Percentiles rank a stretch among this genome's conserved stretches.
These are phyloP conservation scores for Apamea sordens DNA, from an alignment of 2,888 invertebrate species.

Conservation along the genomic window DNA sequence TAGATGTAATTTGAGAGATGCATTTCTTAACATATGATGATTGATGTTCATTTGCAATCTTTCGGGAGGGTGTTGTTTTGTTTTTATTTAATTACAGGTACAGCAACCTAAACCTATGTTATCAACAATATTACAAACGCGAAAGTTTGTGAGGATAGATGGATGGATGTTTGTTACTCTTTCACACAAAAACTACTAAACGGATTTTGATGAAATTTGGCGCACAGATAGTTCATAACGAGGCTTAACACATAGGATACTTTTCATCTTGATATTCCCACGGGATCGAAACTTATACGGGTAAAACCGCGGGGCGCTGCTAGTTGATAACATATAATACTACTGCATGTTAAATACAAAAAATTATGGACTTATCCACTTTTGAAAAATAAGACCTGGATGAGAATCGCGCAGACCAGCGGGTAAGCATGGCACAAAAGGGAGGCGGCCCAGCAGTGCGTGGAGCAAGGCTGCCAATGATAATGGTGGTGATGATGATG, in stretches of 20 bases:
- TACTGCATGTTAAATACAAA: neutral
- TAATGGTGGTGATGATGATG: neutral
- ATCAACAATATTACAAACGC: neutral
- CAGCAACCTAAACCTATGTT: neutral
- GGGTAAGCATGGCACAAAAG: neutral
- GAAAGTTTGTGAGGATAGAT: neutral
- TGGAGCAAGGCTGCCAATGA: neutral
- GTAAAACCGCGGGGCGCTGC: too few species aligned
- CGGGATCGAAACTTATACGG: too few species aligned
- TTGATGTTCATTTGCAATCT: constrained; percentile 10
- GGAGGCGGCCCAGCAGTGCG: too few species aligned
- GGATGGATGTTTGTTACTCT: neutral
- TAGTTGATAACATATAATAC: neutral
- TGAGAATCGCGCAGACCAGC: neutral
- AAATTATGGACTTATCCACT: neutral
- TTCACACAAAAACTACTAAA: neutral
- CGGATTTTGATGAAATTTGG: too few species aligned
- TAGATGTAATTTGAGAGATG: constrained; percentile 4
- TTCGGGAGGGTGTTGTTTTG: neutral
- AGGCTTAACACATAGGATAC: too few species aligned
- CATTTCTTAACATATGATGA: constrained; percentile 15
- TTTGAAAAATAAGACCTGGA: neutral
- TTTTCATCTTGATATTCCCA: too few species aligned
- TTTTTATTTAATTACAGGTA: neutral
- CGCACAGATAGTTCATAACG: too few species aligned